These are phyloP conservation scores for Centruroides vittatus DNA, from an alignment of 1,140 invertebrate species.

Conservation along the genomic window DNA sequence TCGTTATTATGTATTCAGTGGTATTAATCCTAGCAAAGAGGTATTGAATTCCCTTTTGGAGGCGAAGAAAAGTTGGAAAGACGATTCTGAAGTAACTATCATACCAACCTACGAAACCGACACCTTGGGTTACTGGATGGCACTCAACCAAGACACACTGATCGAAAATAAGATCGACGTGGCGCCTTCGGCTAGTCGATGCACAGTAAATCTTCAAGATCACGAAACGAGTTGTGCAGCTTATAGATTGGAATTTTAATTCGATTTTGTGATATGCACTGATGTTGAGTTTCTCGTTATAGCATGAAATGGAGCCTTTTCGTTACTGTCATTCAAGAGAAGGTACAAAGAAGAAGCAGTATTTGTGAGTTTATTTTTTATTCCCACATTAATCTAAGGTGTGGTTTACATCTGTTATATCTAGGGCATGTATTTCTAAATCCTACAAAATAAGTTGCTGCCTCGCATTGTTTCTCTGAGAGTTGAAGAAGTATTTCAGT, in stretches of 20 bases:
- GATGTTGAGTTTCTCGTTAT: too few species aligned
- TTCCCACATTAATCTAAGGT: too few species aligned
- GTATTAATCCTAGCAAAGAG: constrained; percentile 80
- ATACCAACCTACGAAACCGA: constrained; percentile 97
- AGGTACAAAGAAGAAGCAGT: too few species aligned
- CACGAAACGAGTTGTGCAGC: constrained; percentile 93
- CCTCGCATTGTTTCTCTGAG: too few species aligned
- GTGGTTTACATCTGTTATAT: too few species aligned
- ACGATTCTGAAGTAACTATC: constrained; percentile 87
- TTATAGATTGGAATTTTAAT: constrained; percentile 89
- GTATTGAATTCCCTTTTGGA: constrained; percentile 90
- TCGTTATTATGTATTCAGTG: constrained; percentile 91
- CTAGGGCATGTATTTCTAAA: too few species aligned
- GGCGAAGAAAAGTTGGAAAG: constrained; percentile 90
- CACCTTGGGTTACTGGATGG: constrained; percentile 87
- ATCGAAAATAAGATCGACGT: constrained; percentile 84
- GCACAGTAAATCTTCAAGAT: constrained; percentile 93
- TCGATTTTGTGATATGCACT: too few species aligned
- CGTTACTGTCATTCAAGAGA: too few species aligned
- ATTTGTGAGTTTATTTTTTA: too few species aligned
- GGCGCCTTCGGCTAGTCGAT: constrained; percentile 86
- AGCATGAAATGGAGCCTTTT: too few species aligned
- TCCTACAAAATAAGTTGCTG: too few species aligned
- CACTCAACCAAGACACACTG: constrained; percentile 81
- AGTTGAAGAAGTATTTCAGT: too few species aligned